A percentile compares a stretch with the other conserved stretches of the same genome.
These are phyloP conservation scores for Macropis europaea DNA, from an alignment of 2,888 invertebrate genomes.

Conservation along the genomic window DNA sequence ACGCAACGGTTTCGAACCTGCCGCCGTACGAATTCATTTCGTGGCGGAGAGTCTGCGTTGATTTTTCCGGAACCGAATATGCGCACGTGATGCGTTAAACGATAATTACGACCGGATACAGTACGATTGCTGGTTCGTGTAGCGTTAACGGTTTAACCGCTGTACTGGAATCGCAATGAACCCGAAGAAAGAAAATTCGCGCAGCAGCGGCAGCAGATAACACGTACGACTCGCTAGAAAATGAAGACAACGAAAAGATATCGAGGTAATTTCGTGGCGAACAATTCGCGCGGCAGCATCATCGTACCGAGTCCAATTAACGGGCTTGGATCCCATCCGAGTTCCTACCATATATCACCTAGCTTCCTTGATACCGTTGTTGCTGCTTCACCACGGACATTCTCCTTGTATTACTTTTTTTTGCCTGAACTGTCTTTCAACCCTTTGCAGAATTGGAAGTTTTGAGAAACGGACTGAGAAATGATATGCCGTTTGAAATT, in stretches of 20 bases:
- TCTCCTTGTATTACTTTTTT: not conserved
- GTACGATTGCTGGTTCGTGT: not conserved
- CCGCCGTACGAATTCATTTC: not conserved
- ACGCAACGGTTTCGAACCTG: not conserved
- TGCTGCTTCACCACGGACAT: slow-evolving; percentile 1
- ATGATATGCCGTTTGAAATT: too few relatives aligned
- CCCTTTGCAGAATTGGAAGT: too few relatives aligned
- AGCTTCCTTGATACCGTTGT: slow-evolving; percentile 22
- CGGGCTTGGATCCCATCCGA: slow-evolving; percentile 55
- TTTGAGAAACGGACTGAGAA: too few relatives aligned
- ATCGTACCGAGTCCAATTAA: slow-evolving; percentile 69
- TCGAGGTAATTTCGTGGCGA: slow-evolving; percentile 69
- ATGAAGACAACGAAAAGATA: slow-evolving; percentile 52
- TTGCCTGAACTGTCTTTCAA: too few relatives aligned
- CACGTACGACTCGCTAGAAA: slow-evolving; percentile 4
- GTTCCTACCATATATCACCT: slow-evolving; percentile 49
- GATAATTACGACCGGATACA: not conserved
- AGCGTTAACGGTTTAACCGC: slow-evolving; percentile 11
- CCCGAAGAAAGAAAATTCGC: slow-evolving; percentile 41
- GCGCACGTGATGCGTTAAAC: not conserved
- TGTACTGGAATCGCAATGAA: slow-evolving; percentile 6
- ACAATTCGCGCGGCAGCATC: slow-evolving; percentile 67
- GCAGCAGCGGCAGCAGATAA: slow-evolving; percentile 24
- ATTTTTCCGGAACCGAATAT: slow-evolving; percentile 2
- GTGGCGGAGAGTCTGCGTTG: not conserved